Conservation (phyloP, 1,140 invertebrate genomes). For the Orius insidiosus region DNA sequence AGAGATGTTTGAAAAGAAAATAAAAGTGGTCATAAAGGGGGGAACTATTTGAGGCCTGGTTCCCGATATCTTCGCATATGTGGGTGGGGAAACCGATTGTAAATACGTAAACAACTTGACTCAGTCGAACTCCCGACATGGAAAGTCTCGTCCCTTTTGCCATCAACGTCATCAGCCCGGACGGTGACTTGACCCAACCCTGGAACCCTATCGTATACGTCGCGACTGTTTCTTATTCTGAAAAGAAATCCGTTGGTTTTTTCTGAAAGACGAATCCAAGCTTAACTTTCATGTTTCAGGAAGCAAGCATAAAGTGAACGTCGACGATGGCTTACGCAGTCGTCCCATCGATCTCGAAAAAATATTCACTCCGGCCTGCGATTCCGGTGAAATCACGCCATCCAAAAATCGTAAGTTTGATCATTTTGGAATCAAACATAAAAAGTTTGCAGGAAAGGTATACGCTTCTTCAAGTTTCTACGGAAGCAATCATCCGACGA, state of each 20-base stretch:
- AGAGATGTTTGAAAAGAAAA: constrained; percentile 7
- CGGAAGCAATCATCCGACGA: constrained; percentile 73
- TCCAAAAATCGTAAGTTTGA: constrained; percentile 28
- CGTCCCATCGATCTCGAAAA: constrained; percentile 60
- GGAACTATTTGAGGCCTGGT: neutral
- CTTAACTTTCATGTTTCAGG: constrained; percentile 26
- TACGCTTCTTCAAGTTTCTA: constrained; percentile 91
- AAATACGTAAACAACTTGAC: too few relatives aligned
- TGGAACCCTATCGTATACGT: constrained; percentile 8
- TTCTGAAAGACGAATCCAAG: too few relatives aligned
- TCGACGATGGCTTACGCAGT: constrained; percentile 27
- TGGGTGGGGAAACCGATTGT: too few relatives aligned
- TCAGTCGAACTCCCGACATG: neutral
- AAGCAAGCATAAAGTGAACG: constrained; percentile 28
- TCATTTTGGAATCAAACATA: too few relatives aligned
- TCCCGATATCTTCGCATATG: too few relatives aligned
- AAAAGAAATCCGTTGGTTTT: constrained; percentile 1
- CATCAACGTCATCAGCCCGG: neutral
- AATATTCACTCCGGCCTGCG: constrained; percentile 64
- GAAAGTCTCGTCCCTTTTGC: neutral
- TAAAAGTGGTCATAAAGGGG: neutral
- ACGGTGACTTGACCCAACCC: constrained; percentile 6
- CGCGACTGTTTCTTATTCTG: neutral
- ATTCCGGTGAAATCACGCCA: constrained; percentile 42
- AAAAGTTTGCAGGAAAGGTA: constrained; percentile 56